phyloP scores from a whole-genome alignment of 2,113 vertebrate species.

The Castor canadensis region DNA sequence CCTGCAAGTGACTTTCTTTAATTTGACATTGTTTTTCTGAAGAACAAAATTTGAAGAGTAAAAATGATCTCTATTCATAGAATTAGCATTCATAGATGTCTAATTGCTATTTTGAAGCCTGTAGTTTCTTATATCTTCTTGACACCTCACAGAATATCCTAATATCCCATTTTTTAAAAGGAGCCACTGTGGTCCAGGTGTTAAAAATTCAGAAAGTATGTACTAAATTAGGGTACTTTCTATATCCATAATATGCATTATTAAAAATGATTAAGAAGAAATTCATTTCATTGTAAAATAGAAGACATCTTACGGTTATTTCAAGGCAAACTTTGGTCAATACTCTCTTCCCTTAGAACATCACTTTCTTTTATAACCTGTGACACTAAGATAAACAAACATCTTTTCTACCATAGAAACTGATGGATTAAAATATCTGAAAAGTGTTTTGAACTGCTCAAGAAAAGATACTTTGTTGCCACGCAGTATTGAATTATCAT shows the following conservation, averaged over 20 bases:
- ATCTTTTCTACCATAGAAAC: not conserved
- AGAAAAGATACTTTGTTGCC: not conserved
- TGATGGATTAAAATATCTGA: not conserved
- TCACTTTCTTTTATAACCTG: not conserved
- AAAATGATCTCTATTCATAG: not conserved
- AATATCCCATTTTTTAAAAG: not conserved
- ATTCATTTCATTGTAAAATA: not conserved
- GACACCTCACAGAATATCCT: not conserved
- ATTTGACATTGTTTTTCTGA: not conserved
- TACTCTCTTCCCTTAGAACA: not conserved
- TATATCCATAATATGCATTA: not conserved
- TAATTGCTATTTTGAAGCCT: not conserved
- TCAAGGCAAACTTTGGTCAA: not conserved
- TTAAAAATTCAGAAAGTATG: not conserved
- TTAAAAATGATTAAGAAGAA: not conserved
- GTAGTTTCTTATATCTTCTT: not conserved
- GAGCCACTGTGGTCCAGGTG: not conserved
- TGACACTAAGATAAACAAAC: not conserved
- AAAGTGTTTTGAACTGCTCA: not conserved
- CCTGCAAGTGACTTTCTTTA: not conserved
- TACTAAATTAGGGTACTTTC: not conserved
- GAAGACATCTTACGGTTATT: not conserved
- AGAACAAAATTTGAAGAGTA: not conserved
- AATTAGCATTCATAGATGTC: not conserved
- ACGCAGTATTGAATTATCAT: not conserved